These are phyloP conservation scores for Diglossa brunneiventris DNA, from an alignment of 2,113 vertebrate genomes.

Conservation along the genomic window DNA sequence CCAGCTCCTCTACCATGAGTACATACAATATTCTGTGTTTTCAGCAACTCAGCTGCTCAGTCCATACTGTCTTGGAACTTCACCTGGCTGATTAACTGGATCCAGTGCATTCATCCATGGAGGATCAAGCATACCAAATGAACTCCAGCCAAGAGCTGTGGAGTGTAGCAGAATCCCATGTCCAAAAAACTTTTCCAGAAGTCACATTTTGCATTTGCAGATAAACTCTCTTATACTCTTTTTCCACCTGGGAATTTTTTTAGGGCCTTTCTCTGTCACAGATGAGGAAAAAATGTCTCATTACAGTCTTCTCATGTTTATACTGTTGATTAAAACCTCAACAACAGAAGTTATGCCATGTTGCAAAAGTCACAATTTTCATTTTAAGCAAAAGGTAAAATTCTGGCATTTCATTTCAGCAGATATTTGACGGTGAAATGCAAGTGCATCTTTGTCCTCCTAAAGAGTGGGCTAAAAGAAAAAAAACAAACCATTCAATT, in stretches of 20 bases:
- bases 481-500: rapidly evolving
- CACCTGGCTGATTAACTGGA: not conserved
- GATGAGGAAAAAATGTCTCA: not conserved
- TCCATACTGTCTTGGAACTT: not conserved
- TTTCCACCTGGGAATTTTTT: not conserved
- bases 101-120: not conserved
- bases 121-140: not conserved
- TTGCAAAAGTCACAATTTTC: not conserved
- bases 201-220: not conserved
- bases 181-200: not conserved
- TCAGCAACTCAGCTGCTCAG: not conserved
- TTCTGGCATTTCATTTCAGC: not conserved
- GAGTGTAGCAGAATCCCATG: not conserved
- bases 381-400: not conserved
- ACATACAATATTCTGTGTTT: not conserved
- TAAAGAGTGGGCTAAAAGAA: not conserved
- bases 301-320: not conserved
- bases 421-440: not conserved
- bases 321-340: not conserved
- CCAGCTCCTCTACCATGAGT: not conserved
- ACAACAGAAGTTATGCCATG: not conserved
- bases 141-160: not conserved
- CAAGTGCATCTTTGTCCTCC: not conserved
- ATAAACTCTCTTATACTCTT: not conserved
- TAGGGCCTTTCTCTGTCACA: not conserved